Evolutionary conservation across 1,140 invertebrate species (phyloP).

Genomic region (Meloidogyne hapla): DNA sequence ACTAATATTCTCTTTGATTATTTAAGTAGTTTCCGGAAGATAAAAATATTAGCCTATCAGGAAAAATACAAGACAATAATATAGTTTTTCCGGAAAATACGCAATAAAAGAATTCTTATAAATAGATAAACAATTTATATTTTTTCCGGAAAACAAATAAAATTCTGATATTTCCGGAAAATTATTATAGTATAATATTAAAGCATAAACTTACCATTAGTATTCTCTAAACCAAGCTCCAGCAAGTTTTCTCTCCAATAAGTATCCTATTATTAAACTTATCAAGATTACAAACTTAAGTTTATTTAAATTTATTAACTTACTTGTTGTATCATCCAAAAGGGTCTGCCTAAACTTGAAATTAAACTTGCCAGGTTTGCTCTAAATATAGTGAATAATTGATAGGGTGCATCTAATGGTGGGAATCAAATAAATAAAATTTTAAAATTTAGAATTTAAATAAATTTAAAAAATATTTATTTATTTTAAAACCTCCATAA

Average conservation of each 20-base stretch:
- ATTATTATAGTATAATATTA: too few species aligned
- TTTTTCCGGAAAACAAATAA: too few species aligned
- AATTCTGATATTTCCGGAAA: too few species aligned
- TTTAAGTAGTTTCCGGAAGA: too few species aligned
- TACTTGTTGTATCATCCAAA: slow-evolving; percentile 63
- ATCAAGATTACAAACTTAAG: slow-evolving; percentile 26
- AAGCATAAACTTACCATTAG: too few species aligned
- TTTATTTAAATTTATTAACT: background rate
- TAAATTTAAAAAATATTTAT: background rate
- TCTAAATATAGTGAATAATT: slow-evolving; percentile 57
- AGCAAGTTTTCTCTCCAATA: slow-evolving; percentile 52
- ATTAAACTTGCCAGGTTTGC: slow-evolving; percentile 56
- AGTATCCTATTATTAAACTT: slow-evolving; percentile 42
- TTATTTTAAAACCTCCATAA: slow-evolving; percentile 10
- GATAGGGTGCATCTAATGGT: slow-evolving; percentile 52
- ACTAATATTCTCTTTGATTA: too few species aligned
- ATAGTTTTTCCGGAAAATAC: too few species aligned
- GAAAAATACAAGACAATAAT: too few species aligned
- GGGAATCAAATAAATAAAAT: background rate
- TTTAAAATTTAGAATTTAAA: too few species aligned
- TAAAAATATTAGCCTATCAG: too few species aligned
- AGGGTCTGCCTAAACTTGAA: slow-evolving; percentile 45
- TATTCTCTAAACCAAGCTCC: slow-evolving; percentile 46
- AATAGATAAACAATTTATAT: too few species aligned
- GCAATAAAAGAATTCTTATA: too few species aligned